Evolutionary conservation across 1,140 invertebrate species (phyloP).

Genomic region (Pseudomyrmex cubaensis): DNA sequence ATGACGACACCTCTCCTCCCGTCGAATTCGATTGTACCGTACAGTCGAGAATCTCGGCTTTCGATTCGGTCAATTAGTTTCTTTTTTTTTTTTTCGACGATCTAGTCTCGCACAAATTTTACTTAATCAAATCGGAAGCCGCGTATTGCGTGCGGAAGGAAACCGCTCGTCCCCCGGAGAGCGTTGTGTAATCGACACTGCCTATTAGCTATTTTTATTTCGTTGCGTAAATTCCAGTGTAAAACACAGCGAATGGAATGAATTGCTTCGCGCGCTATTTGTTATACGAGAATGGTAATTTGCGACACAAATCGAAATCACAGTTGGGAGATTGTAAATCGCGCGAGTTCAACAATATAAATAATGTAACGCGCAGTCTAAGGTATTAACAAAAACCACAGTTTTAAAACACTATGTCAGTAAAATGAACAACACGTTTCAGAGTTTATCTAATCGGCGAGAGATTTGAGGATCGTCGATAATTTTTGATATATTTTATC

Average conservation of each 20-base stretch:
- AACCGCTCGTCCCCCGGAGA: not conserved
- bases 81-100: not conserved
- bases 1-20: conserved; percentile 74
- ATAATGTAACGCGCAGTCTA: too few species aligned
- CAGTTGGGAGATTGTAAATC: too few species aligned
- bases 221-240: not conserved
- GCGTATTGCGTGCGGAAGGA: not conserved
- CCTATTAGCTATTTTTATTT: not conserved
- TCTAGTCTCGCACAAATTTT: not conserved
- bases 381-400: too few species aligned
- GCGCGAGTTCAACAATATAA: too few species aligned
- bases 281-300: too few species aligned
- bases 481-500: not conserved
- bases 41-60: not conserved
- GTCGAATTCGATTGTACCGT: conserved; percentile 13
- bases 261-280: not conserved
- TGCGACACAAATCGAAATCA: too few species aligned
- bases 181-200: not conserved
- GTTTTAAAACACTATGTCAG: too few species aligned
- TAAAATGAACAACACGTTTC: too few species aligned
- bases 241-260: not conserved
- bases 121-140: not conserved
- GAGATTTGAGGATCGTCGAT: not conserved
- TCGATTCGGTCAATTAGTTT: conserved; percentile 18
- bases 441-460: conserved; percentile 27